Conservation (phyloP, 2,113 vertebrate genomes). For the Polyodon spathula region DNA sequence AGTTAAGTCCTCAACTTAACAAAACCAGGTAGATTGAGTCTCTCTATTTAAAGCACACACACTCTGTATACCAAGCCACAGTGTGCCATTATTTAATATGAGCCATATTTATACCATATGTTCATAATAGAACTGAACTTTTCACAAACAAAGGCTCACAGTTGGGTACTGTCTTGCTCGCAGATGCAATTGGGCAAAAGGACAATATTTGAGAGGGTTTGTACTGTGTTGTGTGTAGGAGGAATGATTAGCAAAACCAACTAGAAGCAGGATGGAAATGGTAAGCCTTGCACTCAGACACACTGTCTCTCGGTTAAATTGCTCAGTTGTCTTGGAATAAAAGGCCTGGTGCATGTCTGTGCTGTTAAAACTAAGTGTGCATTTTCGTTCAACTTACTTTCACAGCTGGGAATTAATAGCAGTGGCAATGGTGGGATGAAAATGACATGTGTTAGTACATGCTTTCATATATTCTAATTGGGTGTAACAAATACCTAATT, state of each 20-base stretch:
- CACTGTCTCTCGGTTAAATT: too few species aligned
- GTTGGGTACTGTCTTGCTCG: neutral
- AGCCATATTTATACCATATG: constrained; percentile 8
- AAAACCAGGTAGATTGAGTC: too few species aligned
- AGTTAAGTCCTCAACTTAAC: too few species aligned
- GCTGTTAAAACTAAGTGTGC: constrained; percentile 9
- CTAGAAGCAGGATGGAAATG: constrained; percentile 9
- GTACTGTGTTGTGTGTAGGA: neutral
- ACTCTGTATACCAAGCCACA: too few species aligned
- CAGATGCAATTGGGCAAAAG: neutral
- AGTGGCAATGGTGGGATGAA: constrained; percentile 9
- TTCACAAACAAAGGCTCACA: constrained; percentile 4
- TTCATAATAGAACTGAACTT: neutral
- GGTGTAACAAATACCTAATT: constrained; percentile 45
- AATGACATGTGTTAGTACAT: constrained; percentile 30
- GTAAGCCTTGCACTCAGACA: constrained; percentile 7
- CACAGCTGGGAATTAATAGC: constrained; percentile 26
- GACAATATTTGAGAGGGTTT: neutral
- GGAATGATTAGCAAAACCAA: constrained; percentile 3
- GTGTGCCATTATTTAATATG: too few species aligned
- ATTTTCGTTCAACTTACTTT: constrained; percentile 1
- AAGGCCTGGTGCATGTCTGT: constrained; percentile 7
- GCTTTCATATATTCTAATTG: constrained; percentile 39
- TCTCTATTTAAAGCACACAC: too few species aligned
- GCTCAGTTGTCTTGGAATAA: constrained; percentile 2